Evolutionary conservation across 2,888 invertebrate species (phyloP).

Genomic region (Latheticus oryzae): DNA sequence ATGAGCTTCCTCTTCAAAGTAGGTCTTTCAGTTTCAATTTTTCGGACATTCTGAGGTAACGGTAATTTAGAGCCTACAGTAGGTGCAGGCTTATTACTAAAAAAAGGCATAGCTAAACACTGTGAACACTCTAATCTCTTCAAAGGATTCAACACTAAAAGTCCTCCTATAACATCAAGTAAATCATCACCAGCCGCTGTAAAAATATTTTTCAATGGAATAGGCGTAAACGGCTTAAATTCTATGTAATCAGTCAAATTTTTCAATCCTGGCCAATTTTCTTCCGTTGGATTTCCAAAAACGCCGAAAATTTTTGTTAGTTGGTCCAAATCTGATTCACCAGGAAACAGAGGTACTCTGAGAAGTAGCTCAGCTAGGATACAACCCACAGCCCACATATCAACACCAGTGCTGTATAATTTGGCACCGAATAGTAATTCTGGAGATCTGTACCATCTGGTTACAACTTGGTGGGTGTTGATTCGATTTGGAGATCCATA

Average conservation of each 20-base stretch:
- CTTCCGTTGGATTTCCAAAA: constrained; percentile 92
- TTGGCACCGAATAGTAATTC: constrained; percentile 96
- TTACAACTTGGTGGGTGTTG: constrained; percentile 98
- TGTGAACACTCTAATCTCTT: constrained; percentile 84
- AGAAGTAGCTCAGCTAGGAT: constrained; percentile 94
- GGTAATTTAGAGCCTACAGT: constrained; percentile 87
- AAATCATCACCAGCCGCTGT: constrained; percentile 95
- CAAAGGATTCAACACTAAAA: constrained; percentile 86
- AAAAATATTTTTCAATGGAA: constrained; percentile 91
- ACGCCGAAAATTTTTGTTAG: constrained; percentile 94
- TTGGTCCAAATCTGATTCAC: constrained; percentile 97
- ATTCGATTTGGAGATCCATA: constrained; percentile 96
- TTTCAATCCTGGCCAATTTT: constrained; percentile 89
- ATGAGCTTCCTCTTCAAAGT: constrained; percentile 82
- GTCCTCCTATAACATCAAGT: constrained; percentile 79
- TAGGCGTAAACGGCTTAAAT: constrained; percentile 87
- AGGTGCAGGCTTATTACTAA: constrained; percentile 90
- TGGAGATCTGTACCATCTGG: constrained; percentile 92
- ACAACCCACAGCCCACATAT: constrained; percentile 99
- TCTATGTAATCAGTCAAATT: constrained; percentile 91
- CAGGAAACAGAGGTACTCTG: constrained; percentile 94
- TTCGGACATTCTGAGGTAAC: constrained; percentile 75
- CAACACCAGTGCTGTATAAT: constrained; percentile 94
- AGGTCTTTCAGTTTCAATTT: constrained; percentile 71
- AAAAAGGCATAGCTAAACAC: constrained; percentile 90